These are phyloP conservation scores for Acrocephalus arundinaceus DNA, from an alignment of 2,113 vertebrate species.

Conservation along the genomic window DNA sequence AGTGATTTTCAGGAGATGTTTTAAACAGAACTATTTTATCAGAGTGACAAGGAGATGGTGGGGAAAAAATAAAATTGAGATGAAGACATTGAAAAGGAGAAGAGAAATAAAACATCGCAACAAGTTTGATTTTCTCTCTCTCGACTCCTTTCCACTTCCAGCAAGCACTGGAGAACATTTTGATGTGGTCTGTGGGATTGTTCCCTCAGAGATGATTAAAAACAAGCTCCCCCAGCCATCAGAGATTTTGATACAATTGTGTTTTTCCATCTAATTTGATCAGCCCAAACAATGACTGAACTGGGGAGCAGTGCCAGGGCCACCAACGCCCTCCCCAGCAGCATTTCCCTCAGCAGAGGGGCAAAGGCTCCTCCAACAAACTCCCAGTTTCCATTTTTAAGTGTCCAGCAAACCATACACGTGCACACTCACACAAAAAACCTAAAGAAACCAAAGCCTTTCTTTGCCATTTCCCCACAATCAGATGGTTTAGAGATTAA, in stretches of 20 bases:
- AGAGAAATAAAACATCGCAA: background rate
- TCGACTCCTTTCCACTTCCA: background rate
- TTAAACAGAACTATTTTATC: background rate
- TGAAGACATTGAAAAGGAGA: background rate
- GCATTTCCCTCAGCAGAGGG: background rate
- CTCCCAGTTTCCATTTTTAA: background rate
- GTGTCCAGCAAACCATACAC: background rate
- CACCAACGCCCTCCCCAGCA: background rate
- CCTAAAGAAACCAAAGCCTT: background rate
- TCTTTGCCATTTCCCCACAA: constrained; percentile 9
- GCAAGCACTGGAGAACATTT: background rate
- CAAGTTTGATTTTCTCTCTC: background rate
- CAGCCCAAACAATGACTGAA: background rate
- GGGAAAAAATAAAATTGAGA: accelerated
- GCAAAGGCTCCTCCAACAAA: background rate
- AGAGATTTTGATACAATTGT: background rate
- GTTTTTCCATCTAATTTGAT: background rate
- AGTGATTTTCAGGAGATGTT: background rate
- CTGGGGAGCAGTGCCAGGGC: background rate
- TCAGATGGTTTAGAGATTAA: constrained; percentile 83
- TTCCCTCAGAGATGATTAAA: background rate
- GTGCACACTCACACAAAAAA: accelerated
- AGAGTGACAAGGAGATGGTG: background rate
- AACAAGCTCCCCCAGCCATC: background rate
- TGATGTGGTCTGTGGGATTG: background rate